Conservation (phyloP, 2,888 invertebrate genomes). For the Pseudeuparius sepicola region DNA sequence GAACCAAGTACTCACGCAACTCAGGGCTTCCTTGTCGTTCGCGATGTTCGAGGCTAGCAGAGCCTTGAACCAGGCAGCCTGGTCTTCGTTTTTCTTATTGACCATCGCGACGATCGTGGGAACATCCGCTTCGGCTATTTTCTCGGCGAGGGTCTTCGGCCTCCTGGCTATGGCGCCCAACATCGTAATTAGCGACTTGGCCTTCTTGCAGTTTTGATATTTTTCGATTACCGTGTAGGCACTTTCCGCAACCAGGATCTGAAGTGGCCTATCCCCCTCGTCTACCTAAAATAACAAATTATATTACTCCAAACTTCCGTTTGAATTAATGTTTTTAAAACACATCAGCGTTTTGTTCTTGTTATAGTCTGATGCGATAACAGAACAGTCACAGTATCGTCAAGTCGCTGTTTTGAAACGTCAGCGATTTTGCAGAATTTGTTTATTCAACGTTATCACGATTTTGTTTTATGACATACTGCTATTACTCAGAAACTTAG, state of each 20-base stretch:
- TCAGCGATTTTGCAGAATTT: too few species aligned
- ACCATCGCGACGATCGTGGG: slow-evolving; percentile 31
- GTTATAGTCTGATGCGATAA: too few species aligned
- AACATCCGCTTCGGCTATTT: slow-evolving; percentile 30
- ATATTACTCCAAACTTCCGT: too few species aligned
- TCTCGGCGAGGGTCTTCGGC: slow-evolving; percentile 33
- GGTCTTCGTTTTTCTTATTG: slow-evolving; percentile 29
- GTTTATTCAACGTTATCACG: too few species aligned
- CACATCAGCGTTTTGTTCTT: too few species aligned
- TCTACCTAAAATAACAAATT: slow-evolving; percentile 25
- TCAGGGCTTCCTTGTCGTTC: slow-evolving; percentile 24
- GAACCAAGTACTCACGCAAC: slow-evolving; percentile 30
- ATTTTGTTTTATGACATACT: too few species aligned
- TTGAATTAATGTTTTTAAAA: too few species aligned
- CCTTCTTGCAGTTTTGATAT: slow-evolving; percentile 29
- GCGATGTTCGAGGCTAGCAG: slow-evolving; percentile 31
- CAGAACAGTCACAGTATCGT: too few species aligned
- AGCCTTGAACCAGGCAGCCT: slow-evolving; percentile 34
- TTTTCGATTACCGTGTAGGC: slow-evolving; percentile 32
- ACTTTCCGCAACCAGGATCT: slow-evolving; percentile 29
- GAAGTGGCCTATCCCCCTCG: slow-evolving; percentile 28
- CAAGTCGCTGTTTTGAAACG: too few species aligned
- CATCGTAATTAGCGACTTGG: slow-evolving; percentile 30
- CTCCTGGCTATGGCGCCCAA: slow-evolving; percentile 31
- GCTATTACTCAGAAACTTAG: too few species aligned